Evolutionary conservation across 2,888 invertebrate species (phyloP), one percentile per base, ranked within the genome.

Genomic region (Lasioglossum vierecki): DNA sequence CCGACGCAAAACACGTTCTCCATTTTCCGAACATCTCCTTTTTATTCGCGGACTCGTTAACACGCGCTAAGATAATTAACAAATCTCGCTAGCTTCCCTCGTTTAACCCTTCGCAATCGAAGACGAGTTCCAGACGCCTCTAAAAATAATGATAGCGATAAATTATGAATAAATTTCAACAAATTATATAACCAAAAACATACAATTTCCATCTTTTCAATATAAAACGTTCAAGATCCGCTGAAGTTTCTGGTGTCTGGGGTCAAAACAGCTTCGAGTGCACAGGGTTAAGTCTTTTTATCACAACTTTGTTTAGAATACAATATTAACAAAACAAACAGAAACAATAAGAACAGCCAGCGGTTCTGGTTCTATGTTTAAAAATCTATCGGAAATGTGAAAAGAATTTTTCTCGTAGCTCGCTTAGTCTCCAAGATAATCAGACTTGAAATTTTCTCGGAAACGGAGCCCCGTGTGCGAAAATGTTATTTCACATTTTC

Each of bases 21-120:
- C 41, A 60, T 44, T 35, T 85, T 86, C 80, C 78, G 84, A 84
- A 89, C 90, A 84, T 88, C 89, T 90, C 88, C 82, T 85, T 82
- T 85, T 22, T 6, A 49, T 78, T 63, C 84, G 30, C 82, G 60
- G 73, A 75, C 60, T 8, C 30, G 8, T 60, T 22, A 44, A 4
- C 15, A 18, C 26, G 46, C 11, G 18, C 44, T 18, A 30, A 35
- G 39, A 60, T 22, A 60, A 1, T 75, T 30, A 63, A 63, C 15
- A 30, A 26, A 63, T 30, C 11, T 30, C 15, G 26, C 63, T 63
- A 63, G 63, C 15, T 63, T 15, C 63, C 4, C 30, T 30, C 63
- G 15, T 63, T 63, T 6, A 30, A 63, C 26, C 13, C 26, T 26
- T 30, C 30, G 26, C 63, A 30, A 6, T 8, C 26, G 1, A 63